Conservation (phyloP, 1,140 invertebrate species). For the Caenorhabditis elegans region DNA sequence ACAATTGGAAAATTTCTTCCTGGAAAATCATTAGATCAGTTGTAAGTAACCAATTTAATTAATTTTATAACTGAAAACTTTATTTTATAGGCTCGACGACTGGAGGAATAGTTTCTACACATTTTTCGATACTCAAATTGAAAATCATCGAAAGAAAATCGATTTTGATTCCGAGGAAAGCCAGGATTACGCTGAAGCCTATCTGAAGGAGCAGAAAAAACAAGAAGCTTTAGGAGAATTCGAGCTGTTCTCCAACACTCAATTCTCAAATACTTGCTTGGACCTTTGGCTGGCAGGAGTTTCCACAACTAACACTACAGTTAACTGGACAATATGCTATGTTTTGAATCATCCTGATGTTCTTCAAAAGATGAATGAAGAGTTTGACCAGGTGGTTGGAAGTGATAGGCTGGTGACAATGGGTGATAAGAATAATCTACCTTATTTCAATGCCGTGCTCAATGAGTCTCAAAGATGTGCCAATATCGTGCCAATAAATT, state of each 20-base stretch:
- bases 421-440: constrained; percentile 53
- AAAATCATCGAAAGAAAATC: constrained; percentile 17
- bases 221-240: neutral
- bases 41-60: too few relatives aligned
- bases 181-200: constrained; percentile 38
- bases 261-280: constrained; percentile 30
- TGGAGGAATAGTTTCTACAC: neutral
- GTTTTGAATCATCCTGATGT: constrained; percentile 72
- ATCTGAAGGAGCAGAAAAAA: constrained; percentile 21
- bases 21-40: neutral
- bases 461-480: constrained; percentile 48
- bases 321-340: constrained; percentile 76
- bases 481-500: constrained; percentile 39
- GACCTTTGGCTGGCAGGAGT: constrained; percentile 52
- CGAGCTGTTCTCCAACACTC: constrained; percentile 9
- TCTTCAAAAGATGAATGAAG: constrained; percentile 66
- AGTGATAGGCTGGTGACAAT: constrained; percentile 51
- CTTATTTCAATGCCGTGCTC: constrained; percentile 40
- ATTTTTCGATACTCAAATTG: constrained; percentile 33
- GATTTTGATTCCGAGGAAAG: constrained; percentile 28
- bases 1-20: neutral
- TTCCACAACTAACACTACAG: constrained; percentile 75
- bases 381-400: constrained; percentile 64
- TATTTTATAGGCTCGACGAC: neutral
- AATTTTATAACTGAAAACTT: neutral